Evolutionary conservation across 2,888 invertebrate genomes (phyloP).

Genomic region (Rhamnusium bicolor): DNA sequence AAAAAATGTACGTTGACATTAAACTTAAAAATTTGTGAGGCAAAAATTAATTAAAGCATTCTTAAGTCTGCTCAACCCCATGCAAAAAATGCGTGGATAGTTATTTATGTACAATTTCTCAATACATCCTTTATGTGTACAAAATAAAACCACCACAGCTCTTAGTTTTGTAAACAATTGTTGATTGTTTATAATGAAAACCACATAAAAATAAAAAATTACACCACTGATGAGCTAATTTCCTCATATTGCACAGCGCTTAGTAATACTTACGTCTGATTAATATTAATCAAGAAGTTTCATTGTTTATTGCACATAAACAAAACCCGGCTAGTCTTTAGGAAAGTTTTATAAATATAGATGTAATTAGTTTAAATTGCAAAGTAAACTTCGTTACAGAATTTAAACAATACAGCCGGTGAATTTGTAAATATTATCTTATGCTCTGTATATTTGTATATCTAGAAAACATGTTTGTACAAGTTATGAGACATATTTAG

Average conservation of each 20-base stretch:
- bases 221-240: constrained; percentile 26
- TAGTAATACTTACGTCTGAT: constrained; percentile 17
- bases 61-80: no score
- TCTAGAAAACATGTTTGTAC: background rate
- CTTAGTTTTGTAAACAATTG: background rate
- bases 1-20: no score
- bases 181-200: background rate
- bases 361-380: constrained; percentile 8
- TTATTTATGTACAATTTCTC: no score
- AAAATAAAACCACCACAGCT: background rate
- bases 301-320: constrained; percentile 8
- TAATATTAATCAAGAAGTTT: constrained; percentile 25
- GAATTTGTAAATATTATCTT: constrained; percentile 19
- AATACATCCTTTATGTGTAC: background rate
- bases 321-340: constrained; percentile 19
- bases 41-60: no score
- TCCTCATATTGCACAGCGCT: constrained; percentile 5
- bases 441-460: constrained; percentile 6
- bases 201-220: constrained; percentile 23
- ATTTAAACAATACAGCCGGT: constrained; percentile 3
- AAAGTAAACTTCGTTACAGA: background rate
- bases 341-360: constrained; percentile 17
- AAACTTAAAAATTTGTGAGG: no score
- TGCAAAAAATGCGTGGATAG: no score
- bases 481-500: background rate